Conservation (phyloP, 1,140 invertebrate species). For the Zaprionus davidi region DNA sequence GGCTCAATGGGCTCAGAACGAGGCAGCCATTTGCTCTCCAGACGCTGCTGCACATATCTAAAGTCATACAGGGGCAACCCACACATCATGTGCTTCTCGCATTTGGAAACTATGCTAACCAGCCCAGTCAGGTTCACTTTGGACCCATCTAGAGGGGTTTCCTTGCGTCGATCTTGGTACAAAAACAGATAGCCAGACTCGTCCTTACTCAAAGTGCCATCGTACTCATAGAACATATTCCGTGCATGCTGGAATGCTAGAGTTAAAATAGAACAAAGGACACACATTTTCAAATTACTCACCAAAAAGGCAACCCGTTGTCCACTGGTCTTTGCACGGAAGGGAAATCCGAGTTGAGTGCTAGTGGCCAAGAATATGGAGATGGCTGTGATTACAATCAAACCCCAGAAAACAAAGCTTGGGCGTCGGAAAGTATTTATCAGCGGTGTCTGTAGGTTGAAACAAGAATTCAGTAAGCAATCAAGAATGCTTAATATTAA, state of each 20-base stretch:
- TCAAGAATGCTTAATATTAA: background rate
- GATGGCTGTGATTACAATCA: constrained; percentile 84
- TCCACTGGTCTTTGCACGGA: constrained; percentile 88
- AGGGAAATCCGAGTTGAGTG: constrained; percentile 91
- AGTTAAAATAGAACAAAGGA: background rate
- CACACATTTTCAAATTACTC: background rate
- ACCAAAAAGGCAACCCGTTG: constrained; percentile 88
- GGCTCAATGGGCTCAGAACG: constrained; percentile 41
- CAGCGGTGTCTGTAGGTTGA: constrained; percentile 70
- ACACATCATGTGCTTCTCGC: constrained; percentile 89
- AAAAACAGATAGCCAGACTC: constrained; percentile 89
- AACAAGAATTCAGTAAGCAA: constrained; percentile 69
- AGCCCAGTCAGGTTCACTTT: constrained; percentile 85
- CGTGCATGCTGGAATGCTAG: constrained; percentile 85
- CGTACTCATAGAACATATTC: constrained; percentile 86
- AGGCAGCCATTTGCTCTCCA: constrained; percentile 56
- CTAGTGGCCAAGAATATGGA: constrained; percentile 86
- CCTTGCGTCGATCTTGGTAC: constrained; percentile 89
- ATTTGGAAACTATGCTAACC: constrained; percentile 86
- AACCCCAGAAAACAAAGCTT: constrained; percentile 41
- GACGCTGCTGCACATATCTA: constrained; percentile 49
- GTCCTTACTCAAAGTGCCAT: constrained; percentile 85
- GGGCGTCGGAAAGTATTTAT: constrained; percentile 69
- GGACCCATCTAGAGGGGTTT: constrained; percentile 85
- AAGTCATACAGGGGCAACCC: constrained; percentile 88